Base-by-base conservation (phyloP, 2,797 vertebrate species). In the Ceyx erithaca region DNA sequence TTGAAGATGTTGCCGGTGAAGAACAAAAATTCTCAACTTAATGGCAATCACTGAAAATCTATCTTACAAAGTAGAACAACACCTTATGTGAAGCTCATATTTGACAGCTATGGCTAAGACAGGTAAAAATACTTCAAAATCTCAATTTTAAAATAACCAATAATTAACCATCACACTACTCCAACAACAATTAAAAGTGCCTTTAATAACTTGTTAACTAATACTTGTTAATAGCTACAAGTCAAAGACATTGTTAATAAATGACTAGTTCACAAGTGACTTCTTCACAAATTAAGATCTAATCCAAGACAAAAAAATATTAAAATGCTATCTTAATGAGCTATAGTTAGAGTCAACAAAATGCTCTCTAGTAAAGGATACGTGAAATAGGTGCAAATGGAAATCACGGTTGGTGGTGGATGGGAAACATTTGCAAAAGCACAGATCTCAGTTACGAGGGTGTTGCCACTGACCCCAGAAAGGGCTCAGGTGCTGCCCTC, bases 391-490 rank as follows among this genome's bases (percentile, higher is more conserved):
- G 30, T 48, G 35, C 37, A 57, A 87, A 80, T 28, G 85, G 77
- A 78, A 91, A 87, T 52, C 80, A 63, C 25, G 46, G 89, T 85
- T 66, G 89, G 55, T 43, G 81, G 86, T 81, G 87, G 55, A 70
- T 62, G 57, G 87, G 80, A 95, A 94, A 72, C 92, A 68, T 87
- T 26, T 70, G 81, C 51, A 81, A 86, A 85, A 85, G 66, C 51
- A 21, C 35, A 52, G 37, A 79, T 57, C 75, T 95, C 80, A n/a
- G 62, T 80, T 73, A 70, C 14, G n/a, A 57, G 45, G 4, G 25
- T 26, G 37, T 7, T 79, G 80, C 79, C 46, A 66, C 61, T 28
- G 79, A 84, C 66, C 89, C 80, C 80, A 58, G 19, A 37, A 73
- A 86, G 86, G 68, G 30, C 67, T 82, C 52, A 59, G 77, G 67